Base-by-base conservation (phyloP, 2,797 vertebrate genomes). In the Geotrypetes seraphini region DNA sequence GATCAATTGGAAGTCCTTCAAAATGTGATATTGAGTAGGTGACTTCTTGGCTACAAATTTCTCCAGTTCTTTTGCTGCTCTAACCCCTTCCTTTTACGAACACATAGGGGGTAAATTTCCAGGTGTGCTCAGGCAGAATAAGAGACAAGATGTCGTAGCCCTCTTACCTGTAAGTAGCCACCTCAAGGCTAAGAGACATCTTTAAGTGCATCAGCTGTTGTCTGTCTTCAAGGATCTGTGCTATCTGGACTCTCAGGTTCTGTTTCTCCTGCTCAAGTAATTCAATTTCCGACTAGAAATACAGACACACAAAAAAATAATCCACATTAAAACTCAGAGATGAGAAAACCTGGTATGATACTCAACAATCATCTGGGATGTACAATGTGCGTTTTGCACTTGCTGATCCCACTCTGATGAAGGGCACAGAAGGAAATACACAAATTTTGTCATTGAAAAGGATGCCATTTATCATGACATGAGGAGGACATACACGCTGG, bases 161-260 rank as follows among this genome's bases (percentile, higher is more conserved):
- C 4, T 5, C 33, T 22, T 81, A 97, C 93, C 92, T 92, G 86
- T 97, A 96, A 0, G 90, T 87, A 10, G 87, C 79, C 33, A 96
- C 91, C 50, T 97, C 92, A 47, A 95, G 59, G 28, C 83, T 81
- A 39, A 96, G 85, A 23, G 89, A 90, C 85, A 83, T 86, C 78
- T 96, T 92, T 49, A 85, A 66, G 70, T 92, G 84, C 59, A 79
- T 64, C 40, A 97, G 78, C 56, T 81, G 77, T 49, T 71, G 79
- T 46, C 83, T 79, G 45, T 96, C 87, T 50, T 74, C 76, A 40
- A 91, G 37, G 13, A 94, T 55, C 2, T 63, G 66, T 2, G 84
- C 67, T 1, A 90, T 89, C 60, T 90, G 84, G 25, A 30, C 60
- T 22, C 74, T 52, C 33, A 96, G 53, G 17, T 61, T 69, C 18